phyloP scores from a whole-genome alignment of 2,888 invertebrate species.

The Pedicia rivosa region DNA sequence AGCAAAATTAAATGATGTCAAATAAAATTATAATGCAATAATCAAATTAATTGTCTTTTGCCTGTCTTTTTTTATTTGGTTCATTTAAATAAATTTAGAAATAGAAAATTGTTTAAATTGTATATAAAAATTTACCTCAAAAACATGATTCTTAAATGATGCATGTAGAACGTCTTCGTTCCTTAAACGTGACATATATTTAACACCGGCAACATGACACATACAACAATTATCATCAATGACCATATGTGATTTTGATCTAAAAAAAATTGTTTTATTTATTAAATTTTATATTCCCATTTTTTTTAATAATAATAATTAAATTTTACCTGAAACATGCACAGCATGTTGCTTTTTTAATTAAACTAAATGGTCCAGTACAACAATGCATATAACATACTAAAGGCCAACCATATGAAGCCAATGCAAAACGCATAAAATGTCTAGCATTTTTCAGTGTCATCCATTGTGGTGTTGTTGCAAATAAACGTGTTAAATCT shows the following conservation, averaged over 20 bases:
- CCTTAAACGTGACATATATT: slow-evolving; percentile 54
- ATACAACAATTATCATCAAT: slow-evolving; percentile 83
- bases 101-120: not conserved
- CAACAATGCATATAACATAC: slow-evolving; percentile 61
- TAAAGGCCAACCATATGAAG: slow-evolving; percentile 80
- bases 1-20: not conserved
- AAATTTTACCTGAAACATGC: slow-evolving; percentile 44
- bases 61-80: not conserved
- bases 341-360: slow-evolving; percentile 53
- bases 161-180: slow-evolving; percentile 73
- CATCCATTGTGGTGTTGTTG: slow-evolving; percentile 63
- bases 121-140: slow-evolving; percentile 42
- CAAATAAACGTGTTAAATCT: slow-evolving; percentile 40
- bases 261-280: slow-evolving; percentile 18
- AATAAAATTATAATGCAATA: no score
- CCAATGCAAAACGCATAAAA: slow-evolving; percentile 64
- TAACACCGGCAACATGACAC: slow-evolving; percentile 73
- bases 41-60: not conserved
- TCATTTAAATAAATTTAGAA: no score
- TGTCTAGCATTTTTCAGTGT: slow-evolving; percentile 57
- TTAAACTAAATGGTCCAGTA: slow-evolving; percentile 57
- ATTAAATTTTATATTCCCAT: not conserved
- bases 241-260: slow-evolving; percentile 43
- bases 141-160: slow-evolving; percentile 71
- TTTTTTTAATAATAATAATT: slow-evolving; percentile 1